Evolutionary conservation across 2,113 vertebrate species (phyloP), one percentile per base, ranked within the genome.

Genomic region (Oxyura jamaicensis): DNA sequence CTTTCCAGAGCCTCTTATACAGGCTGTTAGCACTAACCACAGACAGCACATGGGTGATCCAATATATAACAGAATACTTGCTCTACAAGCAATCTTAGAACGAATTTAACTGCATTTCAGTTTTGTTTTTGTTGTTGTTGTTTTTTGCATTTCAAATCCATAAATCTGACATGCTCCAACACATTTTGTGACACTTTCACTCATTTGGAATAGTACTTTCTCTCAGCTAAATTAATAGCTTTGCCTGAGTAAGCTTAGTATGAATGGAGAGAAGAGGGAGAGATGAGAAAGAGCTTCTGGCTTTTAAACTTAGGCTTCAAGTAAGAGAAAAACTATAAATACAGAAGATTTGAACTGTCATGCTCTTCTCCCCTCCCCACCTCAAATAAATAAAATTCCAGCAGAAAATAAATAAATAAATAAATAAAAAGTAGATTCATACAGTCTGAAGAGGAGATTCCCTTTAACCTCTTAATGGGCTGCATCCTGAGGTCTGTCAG

Each of bases 401-500:
- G 1, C 31, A 75, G 62, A 5, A 20, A 25, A 46, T 35, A 6
- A 2, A 17, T 15, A 33, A 58, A 39, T 39, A 39, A 39, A 39
- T 39, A 39, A 15, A 79, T 42, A 28, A 73, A 48, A 63, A 12
- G 3, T 31, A 79, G 68, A 81, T 81, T 90, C 26, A 29, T 90
- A 41, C 25, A 75, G 50, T 67, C 31, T 52, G 41, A 90, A 86
- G 66, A 59, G 13, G 65, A 83, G 36, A 74, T 84, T 96, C 73
- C 67, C 66, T 93, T 88, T 93, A 92, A 46, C 92, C 63, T 93
- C 82, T 92, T 95, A 95, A 96, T 95, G 90, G 83, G 80, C 69
- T 79, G 56, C 29, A 90, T 86, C 87, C 91, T 95, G 83, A 80
- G 26, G 29, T 85, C 96, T 97, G 96, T 96, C 96, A 97, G 52